These are phyloP conservation scores for Alligator mississippiensis DNA, from an alignment of 2,113 vertebrate genomes.

Conservation along the genomic window DNA sequence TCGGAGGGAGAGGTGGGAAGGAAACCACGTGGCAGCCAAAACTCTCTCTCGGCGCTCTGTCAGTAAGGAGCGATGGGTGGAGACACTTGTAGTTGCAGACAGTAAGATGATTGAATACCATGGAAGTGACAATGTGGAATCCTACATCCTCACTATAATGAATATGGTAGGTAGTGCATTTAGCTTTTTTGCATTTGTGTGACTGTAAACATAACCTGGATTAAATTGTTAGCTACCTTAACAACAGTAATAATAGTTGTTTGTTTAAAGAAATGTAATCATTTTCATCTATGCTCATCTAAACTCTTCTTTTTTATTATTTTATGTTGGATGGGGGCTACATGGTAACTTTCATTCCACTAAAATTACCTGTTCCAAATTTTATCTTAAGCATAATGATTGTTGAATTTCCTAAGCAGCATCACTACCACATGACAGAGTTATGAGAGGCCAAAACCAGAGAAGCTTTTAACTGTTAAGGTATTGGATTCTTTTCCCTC, in stretches of 20 bases:
- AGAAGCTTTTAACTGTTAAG: not conserved
- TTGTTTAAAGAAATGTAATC: not conserved
- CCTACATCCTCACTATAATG: slow-evolving; percentile 98
- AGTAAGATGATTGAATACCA: slow-evolving; percentile 96
- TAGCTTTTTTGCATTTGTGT: not conserved
- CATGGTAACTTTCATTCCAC: not conserved
- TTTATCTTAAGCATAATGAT: not conserved
- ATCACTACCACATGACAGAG: not conserved
- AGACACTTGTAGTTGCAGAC: slow-evolving; percentile 96
- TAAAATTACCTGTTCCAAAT: not conserved
- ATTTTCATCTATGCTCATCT: not conserved
- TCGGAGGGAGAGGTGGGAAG: slow-evolving; percentile 81
- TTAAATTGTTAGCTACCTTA: not conserved
- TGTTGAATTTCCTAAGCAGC: not conserved
- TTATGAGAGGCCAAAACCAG: not conserved
- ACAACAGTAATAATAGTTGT: not conserved
- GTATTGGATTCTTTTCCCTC: not conserved
- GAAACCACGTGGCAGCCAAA: slow-evolving; percentile 65
- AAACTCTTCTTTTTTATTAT: not conserved
- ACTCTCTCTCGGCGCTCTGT: slow-evolving; percentile 86
- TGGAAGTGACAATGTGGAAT: slow-evolving; percentile 92
- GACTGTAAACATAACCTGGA: not conserved
- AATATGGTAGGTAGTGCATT: slow-evolving; percentile 88
- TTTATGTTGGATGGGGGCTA: not conserved
- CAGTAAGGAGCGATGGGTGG: slow-evolving; percentile 96